phyloP scores from a whole-genome alignment of 1,140 invertebrate species.

The Drosophila littoralis region DNA sequence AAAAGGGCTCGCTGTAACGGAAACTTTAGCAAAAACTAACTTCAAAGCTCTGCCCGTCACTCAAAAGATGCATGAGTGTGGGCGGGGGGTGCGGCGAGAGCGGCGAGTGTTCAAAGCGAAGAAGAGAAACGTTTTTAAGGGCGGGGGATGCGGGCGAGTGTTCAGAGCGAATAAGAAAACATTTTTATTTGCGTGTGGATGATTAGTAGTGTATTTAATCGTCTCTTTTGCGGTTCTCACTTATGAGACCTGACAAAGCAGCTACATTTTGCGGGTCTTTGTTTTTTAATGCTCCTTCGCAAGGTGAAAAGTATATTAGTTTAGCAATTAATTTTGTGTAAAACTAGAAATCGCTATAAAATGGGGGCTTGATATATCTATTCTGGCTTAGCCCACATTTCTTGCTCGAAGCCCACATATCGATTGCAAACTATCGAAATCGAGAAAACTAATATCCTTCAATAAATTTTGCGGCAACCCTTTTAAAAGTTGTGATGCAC shows the following conservation, averaged over 20 bases:
- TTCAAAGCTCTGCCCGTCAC: slow-evolving; percentile 26
- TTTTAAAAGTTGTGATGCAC: too few relatives aligned
- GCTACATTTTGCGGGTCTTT: slow-evolving; percentile 10
- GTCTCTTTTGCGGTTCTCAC: slow-evolving; percentile 14
- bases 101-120: neutral
- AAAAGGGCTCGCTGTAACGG: slow-evolving; percentile 19
- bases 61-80: slow-evolving; percentile 13
- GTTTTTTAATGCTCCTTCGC: slow-evolving; percentile 5
- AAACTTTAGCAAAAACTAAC: slow-evolving; percentile 34
- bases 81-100: neutral
- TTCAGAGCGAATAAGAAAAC: neutral
- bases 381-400: too few relatives aligned
- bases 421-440: too few relatives aligned
- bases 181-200: slow-evolving; percentile 8
- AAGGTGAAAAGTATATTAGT: too few relatives aligned
- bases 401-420: too few relatives aligned
- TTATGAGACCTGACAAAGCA: slow-evolving; percentile 20
- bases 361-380: too few relatives aligned
- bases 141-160: neutral
- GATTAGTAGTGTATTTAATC: slow-evolving; percentile 6
- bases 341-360: too few relatives aligned
- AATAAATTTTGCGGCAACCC: too few relatives aligned
- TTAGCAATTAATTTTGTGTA: too few relatives aligned
- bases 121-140: neutral
- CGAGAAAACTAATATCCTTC: too few relatives aligned